Conservation (phyloP, 2,797 vertebrate genomes). For the Myotis pilosus region DNA sequence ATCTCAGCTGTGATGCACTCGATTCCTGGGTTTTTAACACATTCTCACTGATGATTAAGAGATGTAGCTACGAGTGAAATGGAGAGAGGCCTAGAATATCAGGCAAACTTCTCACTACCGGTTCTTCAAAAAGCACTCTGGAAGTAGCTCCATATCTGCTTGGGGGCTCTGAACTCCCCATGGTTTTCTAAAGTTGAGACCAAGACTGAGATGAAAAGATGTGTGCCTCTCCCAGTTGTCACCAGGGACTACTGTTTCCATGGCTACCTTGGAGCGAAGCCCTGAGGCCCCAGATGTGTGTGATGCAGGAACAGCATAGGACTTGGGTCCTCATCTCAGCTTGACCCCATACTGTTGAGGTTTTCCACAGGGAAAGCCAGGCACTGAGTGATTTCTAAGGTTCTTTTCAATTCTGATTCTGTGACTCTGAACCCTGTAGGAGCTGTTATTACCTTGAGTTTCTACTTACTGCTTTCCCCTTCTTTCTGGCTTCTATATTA, state of each 20-base stretch:
- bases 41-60: background rate
- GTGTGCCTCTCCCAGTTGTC: background rate
- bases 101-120: background rate
- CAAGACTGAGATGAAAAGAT: background rate
- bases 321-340: background rate
- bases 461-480: background rate
- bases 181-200: background rate
- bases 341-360: accelerated
- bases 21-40: background rate
- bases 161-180: background rate
- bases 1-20: background rate
- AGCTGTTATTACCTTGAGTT: background rate
- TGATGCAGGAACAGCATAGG: background rate
- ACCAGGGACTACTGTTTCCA: background rate
- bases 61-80: background rate
- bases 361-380: background rate
- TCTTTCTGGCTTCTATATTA: background rate
- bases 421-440: background rate
- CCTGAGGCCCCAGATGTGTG: background rate
- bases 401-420: background rate
- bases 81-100: background rate
- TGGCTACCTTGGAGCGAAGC: background rate
- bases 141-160: background rate
- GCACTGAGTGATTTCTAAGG: background rate
- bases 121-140: background rate